A percentile compares a stretch with the other conserved stretches of the same genome.
Conservation (phyloP, 1,140 invertebrate species). For the Augochlora pura region DNA sequence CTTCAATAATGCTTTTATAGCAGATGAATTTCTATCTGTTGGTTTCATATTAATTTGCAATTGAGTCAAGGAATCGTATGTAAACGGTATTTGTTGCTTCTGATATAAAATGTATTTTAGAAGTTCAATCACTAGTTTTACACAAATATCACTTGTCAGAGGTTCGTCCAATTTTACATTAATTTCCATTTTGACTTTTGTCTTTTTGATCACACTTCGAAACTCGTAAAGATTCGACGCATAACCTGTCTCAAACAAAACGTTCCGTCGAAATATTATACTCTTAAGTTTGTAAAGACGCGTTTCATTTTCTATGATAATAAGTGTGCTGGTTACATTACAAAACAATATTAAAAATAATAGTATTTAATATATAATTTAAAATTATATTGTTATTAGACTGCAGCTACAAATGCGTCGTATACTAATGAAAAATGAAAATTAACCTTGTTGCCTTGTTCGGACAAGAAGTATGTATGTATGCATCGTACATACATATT, state of each 20-base stretch:
- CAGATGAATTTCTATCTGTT: slow-evolving; percentile 67
- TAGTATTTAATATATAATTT: not conserved
- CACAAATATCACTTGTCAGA: slow-evolving; percentile 72
- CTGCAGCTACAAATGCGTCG: not conserved
- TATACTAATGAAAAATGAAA: not conserved
- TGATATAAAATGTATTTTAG: slow-evolving; percentile 77
- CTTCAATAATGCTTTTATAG: slow-evolving; percentile 64
- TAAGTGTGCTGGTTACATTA: not conserved
- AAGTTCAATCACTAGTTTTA: slow-evolving; percentile 72
- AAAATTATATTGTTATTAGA: not conserved
- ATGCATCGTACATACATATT: not conserved
- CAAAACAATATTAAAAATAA: not conserved
- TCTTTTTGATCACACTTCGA: slow-evolving; percentile 31
- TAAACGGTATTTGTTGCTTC: slow-evolving; percentile 77
- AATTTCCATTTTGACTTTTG: slow-evolving; percentile 66
- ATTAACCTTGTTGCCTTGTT: not conserved
- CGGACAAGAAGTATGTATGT: not conserved
- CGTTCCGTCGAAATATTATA: not conserved
- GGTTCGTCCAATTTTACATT: slow-evolving; percentile 71
- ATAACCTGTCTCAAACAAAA: not conserved
- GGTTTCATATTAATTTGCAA: slow-evolving; percentile 64
- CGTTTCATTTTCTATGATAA: not conserved
- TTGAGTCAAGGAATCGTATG: slow-evolving; percentile 69
- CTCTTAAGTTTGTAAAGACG: not conserved
- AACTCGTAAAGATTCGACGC: not conserved